Base-by-base conservation (phyloP, 2,113 vertebrate genomes). In the Anolis sagrei region DNA sequence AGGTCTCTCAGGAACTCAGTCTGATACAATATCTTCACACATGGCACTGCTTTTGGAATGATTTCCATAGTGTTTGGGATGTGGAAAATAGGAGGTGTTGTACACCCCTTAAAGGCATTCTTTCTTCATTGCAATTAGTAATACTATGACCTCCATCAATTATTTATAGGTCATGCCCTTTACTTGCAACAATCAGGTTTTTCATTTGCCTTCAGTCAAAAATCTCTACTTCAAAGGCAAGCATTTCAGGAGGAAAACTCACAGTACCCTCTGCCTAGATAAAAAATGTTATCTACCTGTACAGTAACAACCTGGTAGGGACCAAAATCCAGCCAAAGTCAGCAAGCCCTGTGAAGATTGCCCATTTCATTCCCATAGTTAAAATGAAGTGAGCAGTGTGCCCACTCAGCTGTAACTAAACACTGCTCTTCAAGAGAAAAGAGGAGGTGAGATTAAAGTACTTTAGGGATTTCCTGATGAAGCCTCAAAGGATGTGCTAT, bases 121-220 rank as follows among this genome's bases (percentile, higher is more conserved):
- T 32, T 58, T 11, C 85, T 5, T 34, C 74, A 54, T 72, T 76
- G 0, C 1, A n/a, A n/a, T 54, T 70, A 89, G 72, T 4, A 61
- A n/a, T 4, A 19, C 4, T 8, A 3, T 61, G 39, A 73, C 3
- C 66, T 76, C 10, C 34, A 74, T 25, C 49, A 75, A 66, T 11
- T 83, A 72, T 58, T 87, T 48, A 86, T 86, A 80, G 54, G 2
- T 1, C 74, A 49, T 19, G 25, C 70, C 74, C 76, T 87, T 87
- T 85, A 61, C 21, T 6, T 62, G 51, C 25, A 79, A 73, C n/a
- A 73, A 5, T 64, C 48, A 89, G 7, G 5, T 13, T 88, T 82
- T 73, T 23, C 4, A 13, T 48, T 83, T 82, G 62, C 23, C 70
- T 44, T 86, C 58, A 13, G 39, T 39, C 48, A 62, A 27, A 0